phyloP scores from a whole-genome alignment of 2,113 vertebrate species.

The Myrmecobius fasciatus region DNA sequence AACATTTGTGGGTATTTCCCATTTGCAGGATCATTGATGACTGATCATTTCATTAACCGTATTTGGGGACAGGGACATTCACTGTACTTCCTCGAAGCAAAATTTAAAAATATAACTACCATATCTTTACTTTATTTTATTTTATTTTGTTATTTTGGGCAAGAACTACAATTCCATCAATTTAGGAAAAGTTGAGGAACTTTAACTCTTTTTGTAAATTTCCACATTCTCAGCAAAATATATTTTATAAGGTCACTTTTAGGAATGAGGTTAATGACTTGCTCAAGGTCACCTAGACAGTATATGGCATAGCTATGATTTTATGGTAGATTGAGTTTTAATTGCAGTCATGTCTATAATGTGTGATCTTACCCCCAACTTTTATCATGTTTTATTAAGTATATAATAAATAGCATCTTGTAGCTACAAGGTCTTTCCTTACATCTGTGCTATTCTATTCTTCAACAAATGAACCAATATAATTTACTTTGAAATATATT shows the following conservation, averaged over 20 bases:
- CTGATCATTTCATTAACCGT: constrained; percentile 61
- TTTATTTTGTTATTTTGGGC: background rate
- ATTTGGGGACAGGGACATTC: constrained; percentile 17
- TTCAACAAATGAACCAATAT: background rate
- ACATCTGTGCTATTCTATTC: too few relatives aligned
- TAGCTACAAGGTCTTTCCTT: background rate
- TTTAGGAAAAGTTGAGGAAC: background rate
- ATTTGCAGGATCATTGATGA: constrained; percentile 70
- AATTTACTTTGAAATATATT: background rate
- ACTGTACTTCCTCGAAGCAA: background rate
- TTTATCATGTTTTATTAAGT: background rate
- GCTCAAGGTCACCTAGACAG: background rate
- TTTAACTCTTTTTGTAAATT: background rate
- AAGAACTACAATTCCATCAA: background rate
- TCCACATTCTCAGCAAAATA: background rate
- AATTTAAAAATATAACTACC: background rate
- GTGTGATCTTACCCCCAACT: background rate
- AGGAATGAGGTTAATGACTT: background rate
- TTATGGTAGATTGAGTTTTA: background rate
- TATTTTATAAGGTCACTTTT: background rate
- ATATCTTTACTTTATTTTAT: background rate
- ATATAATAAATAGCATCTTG: background rate
- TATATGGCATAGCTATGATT: background rate
- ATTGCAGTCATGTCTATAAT: background rate
- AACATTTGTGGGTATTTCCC: constrained; percentile 59